Evolutionary conservation across 2,888 invertebrate genomes (phyloP).

Genomic region (Hydroisotoma schaefferi): DNA sequence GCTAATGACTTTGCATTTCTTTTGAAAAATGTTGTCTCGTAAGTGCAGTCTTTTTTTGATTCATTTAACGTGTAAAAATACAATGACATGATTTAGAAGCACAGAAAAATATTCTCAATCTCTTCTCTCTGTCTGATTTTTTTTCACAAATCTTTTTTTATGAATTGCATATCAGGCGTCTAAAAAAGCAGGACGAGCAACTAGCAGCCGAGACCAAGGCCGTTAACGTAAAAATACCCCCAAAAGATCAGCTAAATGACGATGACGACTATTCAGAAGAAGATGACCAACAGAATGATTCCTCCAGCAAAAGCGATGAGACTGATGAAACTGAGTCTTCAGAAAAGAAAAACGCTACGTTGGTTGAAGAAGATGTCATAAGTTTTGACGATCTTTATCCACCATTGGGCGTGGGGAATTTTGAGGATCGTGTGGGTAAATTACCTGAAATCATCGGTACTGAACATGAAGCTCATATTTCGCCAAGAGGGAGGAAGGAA

Average conservation of each 20-base stretch:
- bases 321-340: not conserved
- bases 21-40: constrained; percentile 28
- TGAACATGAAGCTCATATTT: no score
- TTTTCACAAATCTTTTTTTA: not conserved
- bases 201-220: constrained; percentile 14
- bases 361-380: not conserved
- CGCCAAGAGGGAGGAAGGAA: no score
- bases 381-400: not conserved
- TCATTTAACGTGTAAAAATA: no score
- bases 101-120: no score
- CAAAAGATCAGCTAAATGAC: constrained; percentile 12
- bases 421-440: not conserved
- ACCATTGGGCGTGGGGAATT: not conserved
- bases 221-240: constrained; percentile 1
- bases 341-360: not conserved
- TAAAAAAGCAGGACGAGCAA: constrained; percentile 6
- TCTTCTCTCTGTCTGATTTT: no score
- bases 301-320: constrained; percentile 3
- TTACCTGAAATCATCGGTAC: no score
- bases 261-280: constrained; percentile 22
- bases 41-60: constrained; percentile 7
- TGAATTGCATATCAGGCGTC: constrained; percentile 10
- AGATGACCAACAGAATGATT: constrained; percentile 15
- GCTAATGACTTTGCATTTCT: constrained; percentile 38
- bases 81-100: no score